Base-by-base conservation (phyloP, 2,113 vertebrate genomes). In the Triplophysa dalaica region DNA sequence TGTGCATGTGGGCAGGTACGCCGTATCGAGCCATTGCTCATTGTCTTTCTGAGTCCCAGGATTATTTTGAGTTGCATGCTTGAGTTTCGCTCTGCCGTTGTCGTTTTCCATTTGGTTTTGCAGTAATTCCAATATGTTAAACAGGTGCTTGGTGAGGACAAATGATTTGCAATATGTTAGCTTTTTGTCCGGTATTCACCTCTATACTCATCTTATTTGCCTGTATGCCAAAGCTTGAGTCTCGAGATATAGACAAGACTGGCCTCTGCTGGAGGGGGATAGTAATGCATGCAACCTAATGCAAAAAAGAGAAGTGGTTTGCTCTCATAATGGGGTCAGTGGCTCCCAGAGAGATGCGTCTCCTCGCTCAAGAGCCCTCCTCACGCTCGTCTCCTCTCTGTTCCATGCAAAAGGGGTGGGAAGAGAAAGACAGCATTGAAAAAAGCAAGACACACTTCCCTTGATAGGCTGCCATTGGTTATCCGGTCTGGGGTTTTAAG, bases 181-280 rank as follows among this genome's bases (percentile, higher is more conserved):
- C 38, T 13, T 75, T 75, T 75, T 78, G 54, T 70, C 38, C 65
- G 72, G 60, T 60, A 65, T 50, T 13, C 61, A 60, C 45, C 48
- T 79, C 52, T 16, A 16, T 58, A 58, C 21, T 58, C 8, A 8
- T 50, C 64, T 45, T 21, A 24, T 65, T 43, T n/a, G 76, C 29
- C 29, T 62, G 29, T 22, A 70, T 9, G 16, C 9, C 22, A 58
- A 58, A 17, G 21, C 56, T 41, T 6, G 1, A 22, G 63, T 33
- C 17, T 52, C 19, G 80, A 83, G 22, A 12, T 77, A 80, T 86
- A 81, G 1, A 81, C 90, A 69, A 92, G 88, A 81, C 85, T 95
- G 95, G 92, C 95, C 92, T 93, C 96, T 95, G 84, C 92, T 90
- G 96, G 94, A 61, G 21, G 67, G n/a, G 63, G 8, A 14, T 38